Evolutionary conservation across 2,113 vertebrate species (phyloP).

Genomic region (Lamprotornis superbus): DNA sequence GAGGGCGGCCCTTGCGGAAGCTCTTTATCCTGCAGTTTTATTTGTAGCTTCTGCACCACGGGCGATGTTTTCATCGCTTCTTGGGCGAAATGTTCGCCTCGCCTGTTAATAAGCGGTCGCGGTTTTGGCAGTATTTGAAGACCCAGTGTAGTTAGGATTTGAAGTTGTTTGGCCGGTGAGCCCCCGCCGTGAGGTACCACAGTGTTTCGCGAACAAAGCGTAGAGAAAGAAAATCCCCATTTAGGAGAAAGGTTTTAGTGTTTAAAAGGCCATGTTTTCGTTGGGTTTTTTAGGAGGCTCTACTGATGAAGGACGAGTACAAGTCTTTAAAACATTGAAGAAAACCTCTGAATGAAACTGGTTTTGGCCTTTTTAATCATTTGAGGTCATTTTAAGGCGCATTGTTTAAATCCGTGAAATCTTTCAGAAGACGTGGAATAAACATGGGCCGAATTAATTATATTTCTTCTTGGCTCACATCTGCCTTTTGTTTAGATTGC

Average conservation of each 20-base stretch:
- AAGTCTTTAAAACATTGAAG: neutral
- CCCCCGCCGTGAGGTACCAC: neutral
- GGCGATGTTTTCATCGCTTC: neutral
- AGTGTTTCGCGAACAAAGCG: neutral
- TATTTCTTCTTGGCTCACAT: neutral
- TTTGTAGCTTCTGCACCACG: neutral
- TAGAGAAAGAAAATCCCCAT: accelerated
- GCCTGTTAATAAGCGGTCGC: neutral
- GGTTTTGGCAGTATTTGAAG: neutral
- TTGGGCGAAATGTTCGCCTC: neutral
- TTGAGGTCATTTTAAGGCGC: neutral
- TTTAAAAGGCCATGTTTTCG: neutral
- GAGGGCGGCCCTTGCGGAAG: neutral
- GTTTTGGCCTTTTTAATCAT: neutral
- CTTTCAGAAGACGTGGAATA: neutral
- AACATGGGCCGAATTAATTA: neutral
- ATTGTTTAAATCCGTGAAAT: accelerated
- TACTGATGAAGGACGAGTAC: neutral
- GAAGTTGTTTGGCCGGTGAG: neutral
- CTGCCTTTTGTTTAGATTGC: constrained; percentile 83
- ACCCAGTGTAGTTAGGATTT: accelerated
- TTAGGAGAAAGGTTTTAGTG: neutral
- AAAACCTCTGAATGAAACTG: accelerated
- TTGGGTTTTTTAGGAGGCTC: accelerated
- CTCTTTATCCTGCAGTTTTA: neutral